Evolutionary conservation across 2,888 invertebrate genomes (phyloP), one percentile per base, ranked within the genome.

Genomic region (Sialis fuliginosa): DNA sequence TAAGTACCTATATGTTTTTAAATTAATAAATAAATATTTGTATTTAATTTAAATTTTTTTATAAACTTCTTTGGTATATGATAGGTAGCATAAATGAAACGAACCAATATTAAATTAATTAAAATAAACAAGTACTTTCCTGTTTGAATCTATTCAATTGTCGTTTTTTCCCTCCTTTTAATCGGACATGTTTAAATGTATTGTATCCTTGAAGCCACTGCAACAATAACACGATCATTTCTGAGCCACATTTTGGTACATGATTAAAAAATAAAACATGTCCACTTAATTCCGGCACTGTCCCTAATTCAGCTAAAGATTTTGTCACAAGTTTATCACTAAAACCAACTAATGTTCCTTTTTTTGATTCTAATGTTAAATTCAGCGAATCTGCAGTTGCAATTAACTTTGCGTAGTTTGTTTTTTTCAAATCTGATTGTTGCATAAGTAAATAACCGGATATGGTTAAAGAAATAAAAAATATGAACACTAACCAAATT

Each of bases 201-300:
- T 77, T 77, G 51, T 57, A 57, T n/a, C 72, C 72, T 56, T 75
- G 72, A 48, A 77, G 61, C 58, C 70, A 69, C 55, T 76, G 72
- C 47, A 78, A 55, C 32, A 77, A 60, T 50, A 75, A 59, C n/a
- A 75, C 69, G 45, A 77, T 57, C 54, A 74, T 63, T 57, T 76
- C 76, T 5, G 73, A 69, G 9, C 77, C 77, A 40, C 73, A 69
- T 53, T 72, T 71, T 1, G 77, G 76, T 9, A 77, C 67, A 39
- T 71, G 63, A 52, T 77, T 77, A 54, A 77, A 67, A 62, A 78
- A 71, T 45, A 78, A 55, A 48, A 73, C 63, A 55, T 72, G 65
- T 45, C 64, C 62, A 56, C 68, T 70, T 42, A 67, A 61, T 52
- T 66, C 67, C 32, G 69, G 67, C 56, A 68, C 62, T 48, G 60